Base-by-base conservation (phyloP, 2,113 vertebrate species). In the Sinocyclocheilus rhinocerous region DNA sequence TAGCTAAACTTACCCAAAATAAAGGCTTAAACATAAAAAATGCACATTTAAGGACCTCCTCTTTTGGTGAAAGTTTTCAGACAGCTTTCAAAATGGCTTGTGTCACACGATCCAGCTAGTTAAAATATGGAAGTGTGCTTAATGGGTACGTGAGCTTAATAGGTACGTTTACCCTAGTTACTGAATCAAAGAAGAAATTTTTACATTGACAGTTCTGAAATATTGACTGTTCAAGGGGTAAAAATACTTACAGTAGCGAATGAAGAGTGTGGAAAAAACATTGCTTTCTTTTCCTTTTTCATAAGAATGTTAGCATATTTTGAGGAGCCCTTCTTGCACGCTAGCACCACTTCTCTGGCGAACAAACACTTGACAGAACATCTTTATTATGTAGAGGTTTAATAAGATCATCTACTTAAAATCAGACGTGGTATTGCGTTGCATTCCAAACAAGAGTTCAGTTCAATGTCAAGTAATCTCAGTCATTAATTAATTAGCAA, bases 381-480 rank as follows among this genome's bases (percentile, higher is more conserved):
- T 13, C 76, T 57, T 57, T 57, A 22, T 78, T 33, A 63, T 63
- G 36, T n/a, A 61, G 29, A 61, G 5, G 24, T 55, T 77, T n/a
- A 26, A 33, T 55, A 65, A 65, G 39, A 81, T 81, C 20, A 4
- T 24, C 4, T 10, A 26, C 45, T 63, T 24, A 4, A 63, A 80
- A 61, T 63, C 24, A 39, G 6, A 1, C 39, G 7, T 39, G 39
- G 39, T 39, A 39, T 33, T 33, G 42, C 42, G 8, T 1, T 42
- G 42, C 42, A 42, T 42, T 36, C 36, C 36, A 63, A 39, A 63
- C 52, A 61, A 80, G 6, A 24, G 33, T 63, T 81, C 33, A 81
- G 59, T 45, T 65, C 39, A 67, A 67, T 81, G 79, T 70, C 65
- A 83, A 55, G 26, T 36, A 33, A 82, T 70, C 61, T 36, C 11